Conservation (phyloP, 2,113 vertebrate species). For the Phalacrocorax pelagicus region DNA sequence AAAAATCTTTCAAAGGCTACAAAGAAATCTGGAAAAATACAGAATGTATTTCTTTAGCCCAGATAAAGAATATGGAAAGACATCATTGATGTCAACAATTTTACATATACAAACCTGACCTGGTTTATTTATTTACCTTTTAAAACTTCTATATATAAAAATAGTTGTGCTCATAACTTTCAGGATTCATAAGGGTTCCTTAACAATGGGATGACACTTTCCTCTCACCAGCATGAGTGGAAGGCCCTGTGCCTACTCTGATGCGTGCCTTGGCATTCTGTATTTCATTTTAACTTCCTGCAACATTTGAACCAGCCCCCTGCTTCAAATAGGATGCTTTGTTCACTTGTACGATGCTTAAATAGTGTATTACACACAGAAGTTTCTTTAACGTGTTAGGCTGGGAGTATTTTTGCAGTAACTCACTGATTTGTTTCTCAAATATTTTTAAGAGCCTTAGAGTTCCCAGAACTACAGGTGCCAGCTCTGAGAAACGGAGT, state of each 20-base stretch:
- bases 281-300: neutral
- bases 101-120: slow-evolving; percentile 90
- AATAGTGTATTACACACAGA: neutral
- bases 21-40: slow-evolving; percentile 93
- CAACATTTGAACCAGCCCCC: neutral
- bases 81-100: slow-evolving; percentile 99
- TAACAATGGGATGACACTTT: slow-evolving; percentile 29
- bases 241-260: neutral
- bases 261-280: neutral
- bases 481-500: neutral
- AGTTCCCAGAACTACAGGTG: neutral
- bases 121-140: slow-evolving; percentile 84
- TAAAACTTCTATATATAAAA: slow-evolving; percentile 83
- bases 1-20: slow-evolving; percentile 90
- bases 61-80: slow-evolving; percentile 89
- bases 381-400: neutral
- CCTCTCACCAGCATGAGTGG: neutral
- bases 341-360: neutral
- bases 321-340: neutral
- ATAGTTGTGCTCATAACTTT: slow-evolving; percentile 80
- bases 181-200: slow-evolving; percentile 79
- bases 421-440: neutral
- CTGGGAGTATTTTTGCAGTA: neutral
- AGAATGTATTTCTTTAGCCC: slow-evolving; percentile 87
- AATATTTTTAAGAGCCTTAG: neutral